phyloP scores from a whole-genome alignment of 2,888 invertebrate species.

The Taphrorychus bicolor region DNA sequence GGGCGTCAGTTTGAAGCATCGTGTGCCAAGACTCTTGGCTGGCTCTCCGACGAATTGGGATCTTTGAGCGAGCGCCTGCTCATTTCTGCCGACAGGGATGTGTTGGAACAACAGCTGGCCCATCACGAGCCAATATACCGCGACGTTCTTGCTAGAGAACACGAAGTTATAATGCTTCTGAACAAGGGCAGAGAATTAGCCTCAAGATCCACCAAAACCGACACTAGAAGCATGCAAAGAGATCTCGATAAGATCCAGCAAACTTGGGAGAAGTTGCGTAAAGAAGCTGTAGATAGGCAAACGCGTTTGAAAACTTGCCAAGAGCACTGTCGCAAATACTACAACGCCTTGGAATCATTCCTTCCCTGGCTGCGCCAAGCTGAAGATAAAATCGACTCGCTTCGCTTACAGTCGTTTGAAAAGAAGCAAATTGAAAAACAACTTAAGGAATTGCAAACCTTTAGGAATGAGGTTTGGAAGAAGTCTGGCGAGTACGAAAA shows the following conservation, averaged over 20 bases:
- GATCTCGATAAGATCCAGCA: conserved; percentile 89
- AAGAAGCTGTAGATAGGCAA: conserved; percentile 86
- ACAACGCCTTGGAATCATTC: conserved; percentile 83
- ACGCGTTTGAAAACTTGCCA: conserved; percentile 87
- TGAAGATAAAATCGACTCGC: conserved; percentile 81
- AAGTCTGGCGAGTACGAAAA: conserved; percentile 94
- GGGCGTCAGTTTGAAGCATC: conserved; percentile 90
- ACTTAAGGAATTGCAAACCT: conserved; percentile 83
- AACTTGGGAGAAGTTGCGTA: conserved; percentile 91
- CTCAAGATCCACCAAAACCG: conserved; percentile 58
- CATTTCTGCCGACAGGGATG: conserved; percentile 85
- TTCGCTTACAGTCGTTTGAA: conserved; percentile 82
- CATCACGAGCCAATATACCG: conserved; percentile 90
- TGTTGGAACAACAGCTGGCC: conserved; percentile 85
- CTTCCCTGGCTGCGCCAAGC: conserved; percentile 87
- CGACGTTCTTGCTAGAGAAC: conserved; percentile 87
- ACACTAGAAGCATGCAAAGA: conserved; percentile 71
- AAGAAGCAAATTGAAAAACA: conserved; percentile 88
- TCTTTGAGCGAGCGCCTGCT: conserved; percentile 77
- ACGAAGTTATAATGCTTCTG: conserved; percentile 91
- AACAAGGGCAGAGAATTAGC: conserved; percentile 85
- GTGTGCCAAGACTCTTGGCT: conserved; percentile 87
- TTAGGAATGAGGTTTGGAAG: conserved; percentile 94
- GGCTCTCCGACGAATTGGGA: conserved; percentile 84
- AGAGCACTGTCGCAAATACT: conserved; percentile 92